Conservation (phyloP, 2,888 invertebrate genomes). For the Glyphotaelius pellucidus region DNA sequence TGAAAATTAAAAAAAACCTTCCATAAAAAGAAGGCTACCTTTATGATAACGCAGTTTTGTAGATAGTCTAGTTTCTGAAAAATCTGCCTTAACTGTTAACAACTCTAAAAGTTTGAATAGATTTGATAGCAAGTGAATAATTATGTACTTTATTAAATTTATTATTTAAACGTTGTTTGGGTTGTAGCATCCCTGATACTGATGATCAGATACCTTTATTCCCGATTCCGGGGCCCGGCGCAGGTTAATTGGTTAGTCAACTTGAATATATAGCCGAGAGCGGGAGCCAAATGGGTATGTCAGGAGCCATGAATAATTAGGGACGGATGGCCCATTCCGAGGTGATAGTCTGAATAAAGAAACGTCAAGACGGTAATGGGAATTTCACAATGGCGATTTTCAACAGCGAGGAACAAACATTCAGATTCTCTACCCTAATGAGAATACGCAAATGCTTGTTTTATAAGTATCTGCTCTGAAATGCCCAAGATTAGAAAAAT, state of each 20-base stretch:
- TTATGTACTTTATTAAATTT: no score
- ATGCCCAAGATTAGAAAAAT: not conserved
- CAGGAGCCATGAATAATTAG: slow-evolving; percentile 60
- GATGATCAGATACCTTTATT: slow-evolving; percentile 14
- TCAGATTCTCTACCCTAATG: not conserved
- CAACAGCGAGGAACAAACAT: not conserved
- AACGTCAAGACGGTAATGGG: slow-evolving; percentile 45
- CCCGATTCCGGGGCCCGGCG: not conserved
- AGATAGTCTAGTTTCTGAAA: no score
- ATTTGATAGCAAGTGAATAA: no score
- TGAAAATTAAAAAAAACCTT: no score
- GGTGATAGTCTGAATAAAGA: slow-evolving; percentile 37
- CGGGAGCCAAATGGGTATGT: slow-evolving; percentile 54
- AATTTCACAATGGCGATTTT: slow-evolving; percentile 28
- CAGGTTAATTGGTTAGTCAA: slow-evolving; percentile 59
- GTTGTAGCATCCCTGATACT: not conserved
- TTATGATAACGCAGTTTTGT: no score
- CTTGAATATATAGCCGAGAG: slow-evolving; percentile 42
- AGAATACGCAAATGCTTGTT: not conserved
- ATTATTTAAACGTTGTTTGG: no score
- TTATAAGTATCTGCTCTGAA: not conserved
- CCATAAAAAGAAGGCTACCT: no score
- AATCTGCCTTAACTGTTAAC: no score
- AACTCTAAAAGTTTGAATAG: no score
- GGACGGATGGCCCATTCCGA: slow-evolving; percentile 40